These are phyloP conservation scores for Coturnix japonica DNA, from an alignment of 2,113 vertebrate species.

Conservation along the genomic window DNA sequence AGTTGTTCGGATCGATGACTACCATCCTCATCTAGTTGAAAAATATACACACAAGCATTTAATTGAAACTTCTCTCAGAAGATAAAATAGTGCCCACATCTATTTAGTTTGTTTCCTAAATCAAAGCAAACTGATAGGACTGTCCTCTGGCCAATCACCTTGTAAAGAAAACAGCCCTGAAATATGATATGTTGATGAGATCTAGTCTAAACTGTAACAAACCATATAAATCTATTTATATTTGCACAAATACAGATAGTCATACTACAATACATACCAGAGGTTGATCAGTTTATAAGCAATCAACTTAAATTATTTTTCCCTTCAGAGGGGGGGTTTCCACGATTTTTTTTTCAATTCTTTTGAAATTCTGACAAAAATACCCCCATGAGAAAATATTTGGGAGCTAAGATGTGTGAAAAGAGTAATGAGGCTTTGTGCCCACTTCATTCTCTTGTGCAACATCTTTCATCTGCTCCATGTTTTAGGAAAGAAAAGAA, in stretches of 20 bases:
- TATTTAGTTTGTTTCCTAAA: neutral
- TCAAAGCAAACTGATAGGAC: neutral
- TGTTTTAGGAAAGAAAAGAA: neutral
- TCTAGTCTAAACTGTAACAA: neutral
- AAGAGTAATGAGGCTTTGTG: neutral
- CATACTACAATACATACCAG: neutral
- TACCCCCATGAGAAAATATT: neutral
- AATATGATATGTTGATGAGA: neutral
- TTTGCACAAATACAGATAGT: neutral
- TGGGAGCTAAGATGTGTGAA: accelerated
- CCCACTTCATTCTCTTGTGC: neutral
- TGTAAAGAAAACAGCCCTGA: neutral
- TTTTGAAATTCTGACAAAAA: neutral
- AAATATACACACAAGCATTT: neutral
- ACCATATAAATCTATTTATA: neutral
- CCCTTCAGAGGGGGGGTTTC: neutral
- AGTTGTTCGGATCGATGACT: neutral
- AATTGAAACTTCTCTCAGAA: neutral
- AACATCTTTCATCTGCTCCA: neutral
- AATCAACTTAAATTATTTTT: neutral
- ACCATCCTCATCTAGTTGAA: neutral
- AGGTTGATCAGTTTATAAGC: neutral
- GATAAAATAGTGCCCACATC: too few relatives aligned
- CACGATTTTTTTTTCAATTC: neutral
- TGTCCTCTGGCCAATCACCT: neutral